Evolutionary conservation across 2,113 vertebrate species (phyloP), one percentile per base, ranked within the genome.

Genomic region (Sebastes schlegelii): DNA sequence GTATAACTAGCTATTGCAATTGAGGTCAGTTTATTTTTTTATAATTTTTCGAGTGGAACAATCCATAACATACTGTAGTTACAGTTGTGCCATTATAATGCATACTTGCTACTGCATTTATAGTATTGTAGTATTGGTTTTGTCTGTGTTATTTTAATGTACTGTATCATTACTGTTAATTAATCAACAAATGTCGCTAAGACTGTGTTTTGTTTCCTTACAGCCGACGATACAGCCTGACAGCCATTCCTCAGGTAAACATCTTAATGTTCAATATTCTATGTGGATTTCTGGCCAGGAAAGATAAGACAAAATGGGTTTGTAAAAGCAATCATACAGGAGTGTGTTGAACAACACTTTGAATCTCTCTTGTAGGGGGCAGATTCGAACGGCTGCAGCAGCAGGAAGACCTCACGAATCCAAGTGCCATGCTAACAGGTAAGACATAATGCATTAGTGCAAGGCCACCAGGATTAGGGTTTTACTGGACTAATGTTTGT

Each of bases 401-500:
- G n/a, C 34, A 4, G 8, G 0, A 43, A 5, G 8, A 55, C 4
- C 0, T 2, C 1, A 3, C 1, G 4, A 55, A 21, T 49, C 90
- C 91, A 9, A 74, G 79, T 10, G 91, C 84, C n/a, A 79, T 90
- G 75, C 70, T 93, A 7, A 93, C 91, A 89, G 91, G 92, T 93
- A 87, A 49, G 51, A 12, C 19, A 40, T 16, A 14, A 11, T 16
- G 7, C 23, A 8, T 7, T 1, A 23, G 40, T 21, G 9, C 17
- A 13, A 34, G 13, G 14, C 66, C 40, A 23, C 14, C n/a, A 51
- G 19, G 21, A 3, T 10, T 1, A 21, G 52, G 7, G 13, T 14
- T 49, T 23, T 46, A 14, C 4, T 48, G 3, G 34, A 43, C 17
- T 23, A 3, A 72, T 45, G 54, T n/a, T 21, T 42, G 40, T 16